Percentiles rank a stretch among this genome's conserved stretches.
phyloP scores from a whole-genome alignment of 2,888 invertebrate genomes.

The Spatulosminthurus flaviceps region DNA sequence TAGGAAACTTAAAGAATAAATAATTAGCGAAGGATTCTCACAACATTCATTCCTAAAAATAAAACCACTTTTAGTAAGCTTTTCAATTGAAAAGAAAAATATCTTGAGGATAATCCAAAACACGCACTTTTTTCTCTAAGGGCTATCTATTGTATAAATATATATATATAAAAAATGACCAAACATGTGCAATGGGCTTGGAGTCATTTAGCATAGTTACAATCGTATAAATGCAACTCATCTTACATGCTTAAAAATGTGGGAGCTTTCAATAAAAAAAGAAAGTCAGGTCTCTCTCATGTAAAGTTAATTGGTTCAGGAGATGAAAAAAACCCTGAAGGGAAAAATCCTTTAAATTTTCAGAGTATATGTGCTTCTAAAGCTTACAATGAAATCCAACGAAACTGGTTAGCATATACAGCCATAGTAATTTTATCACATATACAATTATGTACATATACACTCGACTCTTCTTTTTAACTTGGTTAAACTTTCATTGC shows the following conservation, averaged over 20 bases:
- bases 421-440: not conserved
- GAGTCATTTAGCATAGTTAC: conserved; percentile 7
- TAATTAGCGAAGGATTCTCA: no score
- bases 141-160: not conserved
- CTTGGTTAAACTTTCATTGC: conserved; percentile 6
- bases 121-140: no score
- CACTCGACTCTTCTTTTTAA: not conserved
- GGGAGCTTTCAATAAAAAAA: conserved; percentile 18
- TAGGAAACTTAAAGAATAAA: no score
- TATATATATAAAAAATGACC: not conserved
- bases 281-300: conserved; percentile 5
- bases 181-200: not conserved
- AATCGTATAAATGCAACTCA: not conserved
- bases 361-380: no score
- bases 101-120: no score
- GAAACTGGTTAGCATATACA: not conserved
- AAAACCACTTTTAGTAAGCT: no score
- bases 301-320: conserved; percentile 15
- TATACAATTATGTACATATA: no score
- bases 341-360: not conserved
- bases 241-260: conserved; percentile 8
- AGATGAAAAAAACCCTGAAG: conserved; percentile 11
- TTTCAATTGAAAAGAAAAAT: no score
- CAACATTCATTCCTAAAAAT: no score
- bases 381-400: not conserved